Percentiles rank a stretch among this genome's conserved stretches.
phyloP scores from a whole-genome alignment of 2,113 vertebrate species.

The Pygoscelis adeliae region DNA sequence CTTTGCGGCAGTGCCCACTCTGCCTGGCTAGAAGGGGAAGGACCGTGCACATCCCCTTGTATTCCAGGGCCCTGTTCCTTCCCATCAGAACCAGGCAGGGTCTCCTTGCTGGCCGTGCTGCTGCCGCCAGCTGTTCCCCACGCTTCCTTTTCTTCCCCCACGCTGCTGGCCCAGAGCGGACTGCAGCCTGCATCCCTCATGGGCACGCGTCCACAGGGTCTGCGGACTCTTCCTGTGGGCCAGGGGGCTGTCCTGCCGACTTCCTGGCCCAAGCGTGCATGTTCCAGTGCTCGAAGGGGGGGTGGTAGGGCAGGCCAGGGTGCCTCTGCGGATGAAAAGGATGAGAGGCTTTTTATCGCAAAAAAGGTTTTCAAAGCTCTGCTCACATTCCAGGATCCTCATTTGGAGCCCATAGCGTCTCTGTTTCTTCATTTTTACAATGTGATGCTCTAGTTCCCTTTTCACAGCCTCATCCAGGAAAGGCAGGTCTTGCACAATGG shows the following conservation, averaged over 20 bases:
- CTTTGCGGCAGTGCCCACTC: fast-evolving
- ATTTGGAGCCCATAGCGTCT: not conserved
- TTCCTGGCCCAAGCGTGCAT: no score
- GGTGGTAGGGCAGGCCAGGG: no score
- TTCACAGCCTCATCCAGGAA: not conserved
- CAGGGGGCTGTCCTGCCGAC: not conserved
- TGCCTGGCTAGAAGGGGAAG: not conserved
- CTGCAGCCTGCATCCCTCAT: not conserved
- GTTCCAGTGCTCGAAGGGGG: no score
- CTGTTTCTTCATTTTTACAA: not conserved
- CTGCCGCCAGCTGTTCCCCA: not conserved
- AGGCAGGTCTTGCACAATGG: not conserved
- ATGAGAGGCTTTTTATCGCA: not conserved
- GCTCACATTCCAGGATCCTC: not conserved
- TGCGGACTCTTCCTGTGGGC: no score
- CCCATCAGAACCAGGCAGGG: fast-evolving
- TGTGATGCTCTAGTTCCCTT: not conserved
- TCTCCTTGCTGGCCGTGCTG: not conserved
- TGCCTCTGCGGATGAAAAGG: not conserved
- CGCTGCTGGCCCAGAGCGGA: not conserved
- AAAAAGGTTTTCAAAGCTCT: not conserved
- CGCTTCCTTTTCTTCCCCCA: not conserved
- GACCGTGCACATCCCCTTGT: no score
- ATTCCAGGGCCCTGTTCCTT: not conserved
- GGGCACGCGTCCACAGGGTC: fast-evolving